Conservation (phyloP, 2,888 invertebrate species). For the Frankliniella fusca region DNA sequence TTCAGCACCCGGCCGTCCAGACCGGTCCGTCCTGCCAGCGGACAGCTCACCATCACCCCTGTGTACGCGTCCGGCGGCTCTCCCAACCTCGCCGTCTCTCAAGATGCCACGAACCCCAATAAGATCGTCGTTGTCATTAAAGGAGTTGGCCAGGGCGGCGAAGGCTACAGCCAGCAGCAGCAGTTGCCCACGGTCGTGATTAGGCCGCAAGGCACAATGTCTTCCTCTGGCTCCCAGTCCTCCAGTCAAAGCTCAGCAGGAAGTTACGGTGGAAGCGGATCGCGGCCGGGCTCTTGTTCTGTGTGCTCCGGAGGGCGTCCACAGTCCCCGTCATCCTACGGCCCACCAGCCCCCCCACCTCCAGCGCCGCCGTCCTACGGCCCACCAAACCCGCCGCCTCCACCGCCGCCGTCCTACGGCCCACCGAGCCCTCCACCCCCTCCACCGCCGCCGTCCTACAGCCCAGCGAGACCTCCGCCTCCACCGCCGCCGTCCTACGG, state of each 20-base stretch:
- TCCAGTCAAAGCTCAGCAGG: background rate
- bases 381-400: background rate
- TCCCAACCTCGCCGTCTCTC: background rate
- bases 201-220: background rate
- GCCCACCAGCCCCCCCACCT: background rate
- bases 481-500: background rate
- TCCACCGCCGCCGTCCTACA: background rate
- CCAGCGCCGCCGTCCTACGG: background rate
- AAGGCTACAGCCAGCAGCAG: background rate
- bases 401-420: background rate
- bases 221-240: background rate
- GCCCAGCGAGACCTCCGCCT: background rate
- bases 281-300: background rate
- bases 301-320: background rate
- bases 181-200: conserved; percentile 3
- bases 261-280: background rate
- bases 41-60: background rate
- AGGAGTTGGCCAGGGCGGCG: background rate
- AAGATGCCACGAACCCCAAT: background rate
- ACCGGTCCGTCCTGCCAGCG: background rate
- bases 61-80: background rate
- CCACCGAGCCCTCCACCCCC: too few relatives aligned
- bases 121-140: background rate
- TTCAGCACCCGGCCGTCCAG: background rate
- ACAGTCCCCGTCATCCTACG: background rate